phyloP scores from a whole-genome alignment of 2,797 vertebrate species.

The Mycteria americana region DNA sequence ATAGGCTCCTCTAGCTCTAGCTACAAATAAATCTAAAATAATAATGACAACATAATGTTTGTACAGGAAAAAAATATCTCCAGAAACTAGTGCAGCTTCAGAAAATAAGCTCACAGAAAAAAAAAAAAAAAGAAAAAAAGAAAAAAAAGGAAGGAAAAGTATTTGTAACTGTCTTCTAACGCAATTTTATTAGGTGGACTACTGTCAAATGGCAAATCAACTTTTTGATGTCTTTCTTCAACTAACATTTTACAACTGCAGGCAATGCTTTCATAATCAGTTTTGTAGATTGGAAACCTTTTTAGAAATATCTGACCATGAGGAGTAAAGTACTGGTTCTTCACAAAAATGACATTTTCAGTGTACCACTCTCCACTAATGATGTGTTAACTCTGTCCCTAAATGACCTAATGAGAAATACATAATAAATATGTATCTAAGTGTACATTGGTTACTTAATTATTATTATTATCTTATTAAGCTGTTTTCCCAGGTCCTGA shows the following conservation, averaged over 20 bases:
- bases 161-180: neutral
- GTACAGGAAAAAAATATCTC: neutral
- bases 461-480: neutral
- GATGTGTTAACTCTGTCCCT: neutral
- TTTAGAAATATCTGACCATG: neutral
- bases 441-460: neutral
- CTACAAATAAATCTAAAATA: slow-evolving; percentile 8
- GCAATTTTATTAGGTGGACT: neutral
- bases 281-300: neutral
- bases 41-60: neutral
- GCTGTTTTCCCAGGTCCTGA: neutral
- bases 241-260: neutral
- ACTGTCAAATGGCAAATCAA: neutral
- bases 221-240: neutral
- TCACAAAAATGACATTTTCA: slow-evolving; percentile 20
- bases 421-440: neutral
- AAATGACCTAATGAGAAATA: neutral
- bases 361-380: neutral
- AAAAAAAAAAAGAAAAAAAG: neutral
- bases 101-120: neutral
- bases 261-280: neutral
- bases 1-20: neutral
- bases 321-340: neutral
- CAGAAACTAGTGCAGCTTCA: neutral
- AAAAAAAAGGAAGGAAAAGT: neutral